These are phyloP conservation scores for Dromococcyx pavoninus DNA, from an alignment of 2,797 vertebrate genomes.

Conservation along the genomic window DNA sequence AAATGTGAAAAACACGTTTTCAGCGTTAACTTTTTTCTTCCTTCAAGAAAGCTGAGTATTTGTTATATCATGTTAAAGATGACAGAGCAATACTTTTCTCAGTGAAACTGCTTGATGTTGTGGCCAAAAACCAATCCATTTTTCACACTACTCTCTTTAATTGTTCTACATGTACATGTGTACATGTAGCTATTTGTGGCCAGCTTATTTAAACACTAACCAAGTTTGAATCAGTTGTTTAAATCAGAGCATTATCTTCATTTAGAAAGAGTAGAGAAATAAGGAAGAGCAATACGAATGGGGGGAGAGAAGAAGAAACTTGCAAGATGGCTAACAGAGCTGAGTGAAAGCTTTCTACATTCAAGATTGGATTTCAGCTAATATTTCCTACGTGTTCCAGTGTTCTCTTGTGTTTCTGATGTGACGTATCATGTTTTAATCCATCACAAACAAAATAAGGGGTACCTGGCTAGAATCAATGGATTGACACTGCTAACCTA, in stretches of 20 bases:
- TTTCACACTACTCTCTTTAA: not conserved
- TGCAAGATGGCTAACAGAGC: not conserved
- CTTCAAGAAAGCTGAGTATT: not conserved
- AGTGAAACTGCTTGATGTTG: not conserved
- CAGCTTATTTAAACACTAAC: not conserved
- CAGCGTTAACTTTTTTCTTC: not conserved
- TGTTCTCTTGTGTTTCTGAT: not conserved
- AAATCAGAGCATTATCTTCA: not conserved
- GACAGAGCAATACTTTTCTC: not conserved
- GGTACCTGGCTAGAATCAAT: not conserved
- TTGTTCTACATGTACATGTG: not conserved
- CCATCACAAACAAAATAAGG: not conserved
- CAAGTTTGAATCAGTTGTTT: not conserved
- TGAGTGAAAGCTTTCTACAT: not conserved
- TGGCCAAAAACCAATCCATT: accelerated
- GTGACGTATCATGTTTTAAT: not conserved
- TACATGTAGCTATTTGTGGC: not conserved
- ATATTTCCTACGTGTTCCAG: not conserved
- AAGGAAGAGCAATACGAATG: not conserved
- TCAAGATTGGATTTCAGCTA: not conserved
- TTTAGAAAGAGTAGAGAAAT: not conserved
- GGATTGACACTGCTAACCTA: not conserved
- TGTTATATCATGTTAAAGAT: not conserved
- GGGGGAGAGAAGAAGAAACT: not conserved
- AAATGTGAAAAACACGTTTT: not conserved